Evolutionary conservation across 2,888 invertebrate genomes (phyloP).

Genomic region (Hirtodrosophila cameraria): DNA sequence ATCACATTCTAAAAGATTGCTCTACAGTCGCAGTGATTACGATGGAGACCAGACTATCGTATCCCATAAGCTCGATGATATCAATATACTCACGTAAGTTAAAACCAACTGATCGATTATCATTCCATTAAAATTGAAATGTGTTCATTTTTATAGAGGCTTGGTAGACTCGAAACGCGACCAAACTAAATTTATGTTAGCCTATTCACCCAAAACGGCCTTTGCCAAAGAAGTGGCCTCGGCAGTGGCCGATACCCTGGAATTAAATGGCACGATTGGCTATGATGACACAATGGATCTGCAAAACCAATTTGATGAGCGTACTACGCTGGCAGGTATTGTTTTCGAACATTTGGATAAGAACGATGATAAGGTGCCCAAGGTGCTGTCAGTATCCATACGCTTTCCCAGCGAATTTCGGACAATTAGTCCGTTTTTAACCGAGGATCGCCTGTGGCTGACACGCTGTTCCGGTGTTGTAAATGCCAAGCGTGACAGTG

Average conservation of each 20-base stretch:
- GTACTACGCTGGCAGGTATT: conserved; percentile 65
- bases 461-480: conserved; percentile 74
- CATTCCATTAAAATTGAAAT: neutral
- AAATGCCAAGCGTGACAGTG: conserved; percentile 35
- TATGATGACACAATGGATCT: conserved; percentile 33
- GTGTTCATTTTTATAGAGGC: conserved; percentile 16
- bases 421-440: conserved; percentile 51
- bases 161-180: conserved; percentile 49
- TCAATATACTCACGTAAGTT: conserved; percentile 63
- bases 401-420: conserved; percentile 78
- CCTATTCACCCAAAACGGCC: conserved; percentile 51
- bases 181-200: conserved; percentile 54
- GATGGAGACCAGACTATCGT: conserved; percentile 26
- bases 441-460: conserved; percentile 68
- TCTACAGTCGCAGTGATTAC: conserved; percentile 37
- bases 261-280: conserved; percentile 37
- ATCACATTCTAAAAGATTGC: conserved; percentile 35
- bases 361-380: conserved; percentile 17
- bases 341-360: conserved; percentile 32
- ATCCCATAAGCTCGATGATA: conserved; percentile 48
- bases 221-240: conserved; percentile 31
- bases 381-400: conserved; percentile 48
- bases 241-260: conserved; percentile 40
- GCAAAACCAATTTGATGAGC: conserved; percentile 59
- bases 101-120: neutral